Evolutionary conservation across 2,113 vertebrate genomes (phyloP).

Genomic region (Ondatra zibethicus): DNA sequence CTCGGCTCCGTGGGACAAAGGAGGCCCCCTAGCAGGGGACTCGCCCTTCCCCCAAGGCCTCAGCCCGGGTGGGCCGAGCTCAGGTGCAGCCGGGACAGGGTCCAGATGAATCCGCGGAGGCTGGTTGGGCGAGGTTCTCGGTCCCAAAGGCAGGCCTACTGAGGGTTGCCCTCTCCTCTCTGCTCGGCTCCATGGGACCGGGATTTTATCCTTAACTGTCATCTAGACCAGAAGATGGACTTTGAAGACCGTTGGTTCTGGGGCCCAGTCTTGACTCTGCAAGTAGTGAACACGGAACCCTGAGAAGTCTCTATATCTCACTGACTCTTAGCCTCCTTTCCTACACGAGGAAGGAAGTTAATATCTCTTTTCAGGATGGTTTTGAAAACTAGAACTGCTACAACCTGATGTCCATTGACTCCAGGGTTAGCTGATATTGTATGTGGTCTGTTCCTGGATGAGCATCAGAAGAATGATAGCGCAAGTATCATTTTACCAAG

Average conservation of each 20-base stretch:
- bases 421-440: not conserved
- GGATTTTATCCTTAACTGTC: too few relatives aligned
- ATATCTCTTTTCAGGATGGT: conserved; percentile 15
- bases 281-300: not conserved
- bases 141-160: too few relatives aligned
- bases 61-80: too few relatives aligned
- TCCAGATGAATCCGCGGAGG: too few relatives aligned
- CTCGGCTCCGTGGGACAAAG: too few relatives aligned
- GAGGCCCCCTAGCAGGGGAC: too few relatives aligned
- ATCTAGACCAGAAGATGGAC: not conserved
- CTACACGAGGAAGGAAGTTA: not conserved
- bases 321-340: not conserved
- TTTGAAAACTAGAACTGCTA: conserved; percentile 7
- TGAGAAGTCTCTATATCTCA: not conserved
- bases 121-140: too few relatives aligned
- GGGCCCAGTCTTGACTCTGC: not conserved
- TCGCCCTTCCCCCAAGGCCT: too few relatives aligned
- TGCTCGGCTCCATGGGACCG: too few relatives aligned
- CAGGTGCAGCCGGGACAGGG: too few relatives aligned
- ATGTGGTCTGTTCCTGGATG: not conserved
- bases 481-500: not conserved
- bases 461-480: not conserved
- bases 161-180: too few relatives aligned
- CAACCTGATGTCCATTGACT: not conserved
- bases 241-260: not conserved